A percentile compares a stretch with the other conserved stretches of the same genome.
Evolutionary conservation across 2,888 invertebrate species (phyloP).

Genomic region (Dasypogon diadema): DNA sequence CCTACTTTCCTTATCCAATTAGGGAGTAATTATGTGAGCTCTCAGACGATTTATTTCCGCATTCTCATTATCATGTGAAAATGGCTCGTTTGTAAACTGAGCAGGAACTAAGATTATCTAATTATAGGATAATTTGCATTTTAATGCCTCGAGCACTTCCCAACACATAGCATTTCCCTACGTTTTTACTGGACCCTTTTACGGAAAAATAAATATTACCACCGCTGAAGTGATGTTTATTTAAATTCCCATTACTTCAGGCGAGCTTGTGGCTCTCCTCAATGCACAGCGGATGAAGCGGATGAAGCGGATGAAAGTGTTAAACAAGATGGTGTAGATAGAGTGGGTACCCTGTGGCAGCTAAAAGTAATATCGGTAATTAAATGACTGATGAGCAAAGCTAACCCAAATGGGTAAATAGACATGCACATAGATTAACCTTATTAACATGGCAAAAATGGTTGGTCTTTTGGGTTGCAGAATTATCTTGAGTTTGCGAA

Average conservation of each 20-base stretch:
- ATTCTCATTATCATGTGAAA: not conserved
- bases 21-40: not conserved
- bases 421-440: too few relatives aligned
- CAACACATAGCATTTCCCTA: not conserved
- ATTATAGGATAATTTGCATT: conserved; percentile 1
- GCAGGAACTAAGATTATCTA: not conserved
- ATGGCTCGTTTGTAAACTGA: not conserved
- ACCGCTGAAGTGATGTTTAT: not conserved
- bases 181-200: not conserved
- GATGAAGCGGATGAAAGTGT: not conserved
- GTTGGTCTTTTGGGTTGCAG: too few relatives aligned
- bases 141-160: not conserved
- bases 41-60: not conserved
- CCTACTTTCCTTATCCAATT: not conserved
- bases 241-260: not conserved
- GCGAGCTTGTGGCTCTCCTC: not conserved
- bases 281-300: not conserved
- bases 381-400: not conserved
- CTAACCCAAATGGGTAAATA: not conserved
- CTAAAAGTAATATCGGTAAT: not conserved
- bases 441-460: too few relatives aligned
- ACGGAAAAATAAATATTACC: not conserved
- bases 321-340: not conserved
- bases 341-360: not conserved
- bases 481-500: too few relatives aligned